These are phyloP conservation scores for Tenualosa thibaudeaui DNA, from an alignment of 2,797 vertebrate genomes.

Conservation along the genomic window DNA sequence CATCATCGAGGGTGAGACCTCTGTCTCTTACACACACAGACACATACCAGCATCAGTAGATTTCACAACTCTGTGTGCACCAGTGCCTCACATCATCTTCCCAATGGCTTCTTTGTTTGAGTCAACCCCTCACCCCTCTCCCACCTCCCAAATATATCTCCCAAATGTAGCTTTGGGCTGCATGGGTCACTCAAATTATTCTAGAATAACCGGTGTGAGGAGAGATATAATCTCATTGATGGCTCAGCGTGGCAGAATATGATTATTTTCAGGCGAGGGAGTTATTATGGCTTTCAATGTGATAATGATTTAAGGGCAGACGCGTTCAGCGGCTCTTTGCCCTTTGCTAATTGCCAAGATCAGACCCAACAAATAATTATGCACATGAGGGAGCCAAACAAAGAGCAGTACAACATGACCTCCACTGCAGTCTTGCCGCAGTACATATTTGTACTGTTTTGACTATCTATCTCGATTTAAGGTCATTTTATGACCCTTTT, in stretches of 20 bases:
- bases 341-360: not conserved
- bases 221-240: not conserved
- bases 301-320: conserved; percentile 14
- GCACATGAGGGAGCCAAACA: not conserved
- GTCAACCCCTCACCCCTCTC: not conserved
- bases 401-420: not conserved
- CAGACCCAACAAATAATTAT: not conserved
- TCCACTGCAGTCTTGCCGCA: not conserved
- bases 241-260: not conserved
- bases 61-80: not conserved
- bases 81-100: not conserved
- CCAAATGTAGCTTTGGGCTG: not conserved
- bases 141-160: no score
- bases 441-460: not conserved
- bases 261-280: not conserved
- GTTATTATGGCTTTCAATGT: not conserved
- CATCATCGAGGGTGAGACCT: not conserved
- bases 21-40: not conserved
- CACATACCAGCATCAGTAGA: not conserved
- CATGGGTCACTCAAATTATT: not conserved
- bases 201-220: not conserved
- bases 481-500: not conserved
- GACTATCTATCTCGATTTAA: not conserved
- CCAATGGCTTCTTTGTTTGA: not conserved
- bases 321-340: not conserved